These are phyloP conservation scores for Temnothorax longispinosus DNA, from an alignment of 1,140 invertebrate genomes.

Conservation along the genomic window DNA sequence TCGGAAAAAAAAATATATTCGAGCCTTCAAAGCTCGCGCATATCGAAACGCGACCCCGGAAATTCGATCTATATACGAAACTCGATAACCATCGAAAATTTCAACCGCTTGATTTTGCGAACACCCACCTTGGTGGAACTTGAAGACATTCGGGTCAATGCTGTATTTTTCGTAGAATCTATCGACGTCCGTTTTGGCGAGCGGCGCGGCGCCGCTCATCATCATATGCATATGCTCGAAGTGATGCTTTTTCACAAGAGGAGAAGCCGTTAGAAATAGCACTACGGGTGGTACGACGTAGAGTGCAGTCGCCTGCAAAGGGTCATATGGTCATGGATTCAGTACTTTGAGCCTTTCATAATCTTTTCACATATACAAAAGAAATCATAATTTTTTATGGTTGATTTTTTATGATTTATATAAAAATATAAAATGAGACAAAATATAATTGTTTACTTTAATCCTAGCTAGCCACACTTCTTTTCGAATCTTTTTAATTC, in stretches of 20 bases:
- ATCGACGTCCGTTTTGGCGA: slow-evolving; percentile 83
- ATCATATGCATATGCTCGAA: slow-evolving; percentile 81
- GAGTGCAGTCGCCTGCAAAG: slow-evolving; percentile 80
- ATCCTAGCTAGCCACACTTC: no score
- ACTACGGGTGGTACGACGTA: slow-evolving; percentile 85
- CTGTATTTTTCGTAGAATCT: slow-evolving; percentile 80
- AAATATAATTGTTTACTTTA: neutral
- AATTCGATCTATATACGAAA: slow-evolving; percentile 11
- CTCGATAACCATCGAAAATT: slow-evolving; percentile 23
- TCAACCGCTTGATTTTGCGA: neutral
- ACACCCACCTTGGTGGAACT: slow-evolving; percentile 78
- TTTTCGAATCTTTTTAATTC: no score
- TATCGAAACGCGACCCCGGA: neutral
- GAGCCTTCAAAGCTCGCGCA: neutral
- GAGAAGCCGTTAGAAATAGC: slow-evolving; percentile 85
- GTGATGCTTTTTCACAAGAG: slow-evolving; percentile 81
- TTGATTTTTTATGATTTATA: neutral
- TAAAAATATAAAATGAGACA: neutral
- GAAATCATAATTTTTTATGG: neutral
- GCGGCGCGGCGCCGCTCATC: slow-evolving; percentile 86
- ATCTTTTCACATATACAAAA: neutral
- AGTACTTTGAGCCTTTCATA: neutral
- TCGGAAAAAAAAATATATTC: slow-evolving; percentile 28
- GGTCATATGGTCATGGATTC: neutral
- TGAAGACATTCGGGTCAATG: slow-evolving; percentile 38